phyloP scores from a whole-genome alignment of 2,113 vertebrate species.

The Anolis sagrei region DNA sequence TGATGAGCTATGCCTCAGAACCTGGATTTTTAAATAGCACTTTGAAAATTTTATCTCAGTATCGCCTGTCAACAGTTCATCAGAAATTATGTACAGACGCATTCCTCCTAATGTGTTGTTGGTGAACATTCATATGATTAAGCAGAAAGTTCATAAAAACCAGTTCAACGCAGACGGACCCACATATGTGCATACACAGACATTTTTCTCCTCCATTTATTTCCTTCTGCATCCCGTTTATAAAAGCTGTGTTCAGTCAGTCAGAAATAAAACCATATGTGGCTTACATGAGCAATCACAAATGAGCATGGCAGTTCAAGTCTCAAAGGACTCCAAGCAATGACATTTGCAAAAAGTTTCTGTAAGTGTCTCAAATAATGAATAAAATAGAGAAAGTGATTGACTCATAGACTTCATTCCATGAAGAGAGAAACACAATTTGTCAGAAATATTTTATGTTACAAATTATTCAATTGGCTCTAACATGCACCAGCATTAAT shows the following conservation, averaged over 20 bases:
- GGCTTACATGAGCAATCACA: constrained; percentile 10
- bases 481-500: constrained; percentile 54
- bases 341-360: constrained; percentile 52
- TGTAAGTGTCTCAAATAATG: constrained; percentile 37
- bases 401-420: constrained; percentile 41
- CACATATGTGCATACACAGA: background rate
- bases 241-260: background rate
- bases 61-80: background rate
- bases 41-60: background rate
- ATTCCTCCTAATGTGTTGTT: background rate
- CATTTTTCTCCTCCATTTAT: constrained; percentile 16
- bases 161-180: background rate
- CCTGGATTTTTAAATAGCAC: constrained; percentile 8
- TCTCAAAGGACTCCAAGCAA: constrained; percentile 37
- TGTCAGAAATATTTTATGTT: constrained; percentile 59
- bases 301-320: constrained; percentile 11
- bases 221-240: background rate
- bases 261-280: constrained; percentile 17
- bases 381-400: constrained; percentile 44
- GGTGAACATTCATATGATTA: background rate
- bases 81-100: background rate
- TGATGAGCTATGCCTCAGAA: background rate
- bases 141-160: constrained; percentile 6
- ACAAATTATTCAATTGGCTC: constrained; percentile 57
- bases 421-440: constrained; percentile 57